Evolutionary conservation across 2,797 vertebrate species (phyloP), one percentile per base, ranked within the genome.

Genomic region (Pangasius krempfi): DNA sequence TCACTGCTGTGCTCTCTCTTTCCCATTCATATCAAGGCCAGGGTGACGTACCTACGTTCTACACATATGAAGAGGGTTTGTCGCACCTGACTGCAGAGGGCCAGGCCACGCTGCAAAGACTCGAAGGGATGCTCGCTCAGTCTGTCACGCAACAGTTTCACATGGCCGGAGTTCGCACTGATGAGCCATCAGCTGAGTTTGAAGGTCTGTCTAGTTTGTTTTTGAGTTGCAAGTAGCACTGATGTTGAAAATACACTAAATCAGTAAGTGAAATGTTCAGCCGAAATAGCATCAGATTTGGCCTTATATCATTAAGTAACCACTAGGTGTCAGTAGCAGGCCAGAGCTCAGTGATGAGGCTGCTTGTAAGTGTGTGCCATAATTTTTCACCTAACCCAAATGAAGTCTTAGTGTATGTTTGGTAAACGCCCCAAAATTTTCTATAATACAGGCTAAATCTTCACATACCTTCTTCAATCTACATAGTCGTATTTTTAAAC

Each of bases 91-190:
- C 98, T 0, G 92, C 95, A 5, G 98, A 99, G 94, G 98, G 98
- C 47, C 97, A 98, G 91, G 98, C 98, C 89, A 99, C 98, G 0
- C 89, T 99, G 95, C 96, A 98, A 93, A 93, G 98, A 86, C 94
- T 99, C 91, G 98, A 99, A 93, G 98, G 98, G 73, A 98, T 99
- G 98, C 89, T 99, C 81, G 97, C 98, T 78, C 95, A 98, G 90
- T 98, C 98, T 0, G 95, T 97, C 22, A 94, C 96, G 70, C 97
- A 97, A 84, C 97, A 98, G 92, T 98, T 96, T 94, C 96, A 98
- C 95, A 99, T 99, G 98, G 98, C 98, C 0, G 98, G 98, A 0
- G 98, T 99, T 76, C 95, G 98, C 44, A 99, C 98, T 0, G 97
- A 97, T 25, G 96, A 97, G 12, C 93, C 96, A 0, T 79, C 95